phyloP scores from a whole-genome alignment of 1,140 invertebrate genomes.

The Cydia pomonella region DNA sequence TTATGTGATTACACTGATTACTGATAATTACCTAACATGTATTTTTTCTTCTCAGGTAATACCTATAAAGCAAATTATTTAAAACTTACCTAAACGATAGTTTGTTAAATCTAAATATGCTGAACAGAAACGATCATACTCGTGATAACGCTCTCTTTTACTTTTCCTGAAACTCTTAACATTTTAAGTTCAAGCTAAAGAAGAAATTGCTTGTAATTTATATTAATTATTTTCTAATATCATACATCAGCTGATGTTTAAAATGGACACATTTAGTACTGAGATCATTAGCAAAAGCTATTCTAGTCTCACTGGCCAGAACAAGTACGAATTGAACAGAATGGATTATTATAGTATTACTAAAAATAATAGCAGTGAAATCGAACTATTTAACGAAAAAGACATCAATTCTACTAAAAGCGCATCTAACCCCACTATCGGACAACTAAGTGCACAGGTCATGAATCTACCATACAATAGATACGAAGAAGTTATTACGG shows the following conservation, averaged over 20 bases:
- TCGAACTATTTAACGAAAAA: not conserved
- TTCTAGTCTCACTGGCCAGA: not conserved
- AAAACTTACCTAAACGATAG: no score
- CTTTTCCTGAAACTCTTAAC: not conserved
- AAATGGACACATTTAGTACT: not conserved
- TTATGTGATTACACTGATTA: no score
- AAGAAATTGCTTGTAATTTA: not conserved
- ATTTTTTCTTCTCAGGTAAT: no score
- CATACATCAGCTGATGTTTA: not conserved
- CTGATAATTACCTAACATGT: no score
- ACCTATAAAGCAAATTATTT: no score
- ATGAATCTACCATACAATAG: slow-evolving; percentile 56
- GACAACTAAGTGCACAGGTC: slow-evolving; percentile 57
- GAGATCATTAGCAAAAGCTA: not conserved
- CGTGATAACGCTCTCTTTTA: not conserved
- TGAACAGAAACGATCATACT: not conserved
- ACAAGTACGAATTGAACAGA: not conserved
- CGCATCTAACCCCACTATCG: slow-evolving; percentile 32
- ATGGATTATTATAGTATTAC: not conserved
- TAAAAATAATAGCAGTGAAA: not conserved
- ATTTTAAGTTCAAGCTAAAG: not conserved
- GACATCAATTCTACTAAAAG: not conserved
- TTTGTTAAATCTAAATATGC: no score
- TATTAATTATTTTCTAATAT: not conserved
- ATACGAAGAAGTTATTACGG: slow-evolving; percentile 39